A percentile compares a stretch with the other conserved stretches of the same genome.
Conservation (phyloP, 1,140 invertebrate species). For the Stegodyphus dumicola region DNA sequence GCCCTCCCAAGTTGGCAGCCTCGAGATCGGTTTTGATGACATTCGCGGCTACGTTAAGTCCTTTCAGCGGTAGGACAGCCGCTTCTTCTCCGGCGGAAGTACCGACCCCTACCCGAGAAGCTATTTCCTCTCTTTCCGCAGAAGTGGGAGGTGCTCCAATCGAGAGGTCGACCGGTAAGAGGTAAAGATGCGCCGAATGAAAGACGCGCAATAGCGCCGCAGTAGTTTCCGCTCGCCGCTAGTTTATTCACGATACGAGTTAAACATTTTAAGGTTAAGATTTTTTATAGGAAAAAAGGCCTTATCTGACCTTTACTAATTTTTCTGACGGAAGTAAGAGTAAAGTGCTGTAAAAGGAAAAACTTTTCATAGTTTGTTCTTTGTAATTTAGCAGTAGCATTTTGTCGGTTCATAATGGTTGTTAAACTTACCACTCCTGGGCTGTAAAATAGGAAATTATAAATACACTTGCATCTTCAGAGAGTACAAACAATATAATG, state of each 20-base stretch:
- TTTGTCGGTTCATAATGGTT: too few species aligned
- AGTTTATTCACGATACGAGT: neutral
- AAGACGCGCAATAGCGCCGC: neutral
- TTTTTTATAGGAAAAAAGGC: neutral
- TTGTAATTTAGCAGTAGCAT: too few species aligned
- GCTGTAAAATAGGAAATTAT: too few species aligned
- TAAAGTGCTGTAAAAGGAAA: too few species aligned
- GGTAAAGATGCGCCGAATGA: neutral
- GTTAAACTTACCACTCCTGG: too few species aligned
- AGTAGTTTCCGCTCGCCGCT: too few species aligned
- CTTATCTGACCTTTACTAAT: too few species aligned
- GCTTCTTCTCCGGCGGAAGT: conserved; percentile 38
- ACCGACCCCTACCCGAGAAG: conserved; percentile 22
- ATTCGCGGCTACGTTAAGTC: neutral
- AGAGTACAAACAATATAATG: too few species aligned
- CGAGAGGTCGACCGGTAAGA: neutral
- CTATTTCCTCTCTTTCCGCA: conserved; percentile 44
- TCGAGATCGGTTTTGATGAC: neutral
- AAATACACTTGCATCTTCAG: too few species aligned
- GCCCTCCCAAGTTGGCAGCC: neutral
- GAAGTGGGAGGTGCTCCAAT: conserved; percentile 16
- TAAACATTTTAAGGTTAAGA: neutral
- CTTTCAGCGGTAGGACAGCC: conserved; percentile 1
- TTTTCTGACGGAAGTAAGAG: too few species aligned
- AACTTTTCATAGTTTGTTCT: too few species aligned